Evolutionary conservation across 2,797 vertebrate genomes (phyloP).

Genomic region (Rhabdophis nuchalis): DNA sequence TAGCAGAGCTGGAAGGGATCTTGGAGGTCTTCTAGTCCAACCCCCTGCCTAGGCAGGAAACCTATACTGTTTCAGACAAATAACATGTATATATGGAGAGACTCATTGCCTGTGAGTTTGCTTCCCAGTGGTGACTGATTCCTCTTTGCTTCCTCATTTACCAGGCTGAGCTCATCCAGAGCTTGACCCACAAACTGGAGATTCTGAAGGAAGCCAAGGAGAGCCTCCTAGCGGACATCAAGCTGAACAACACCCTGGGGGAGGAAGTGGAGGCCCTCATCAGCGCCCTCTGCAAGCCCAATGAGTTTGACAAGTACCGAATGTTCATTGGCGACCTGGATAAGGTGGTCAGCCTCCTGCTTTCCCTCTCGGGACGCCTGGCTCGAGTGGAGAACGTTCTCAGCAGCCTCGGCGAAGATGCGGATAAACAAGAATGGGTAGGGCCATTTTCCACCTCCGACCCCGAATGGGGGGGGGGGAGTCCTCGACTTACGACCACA

Average conservation of each 20-base stretch:
- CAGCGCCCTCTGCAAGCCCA: conserved; percentile 81
- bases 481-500: not conserved
- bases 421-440: conserved; percentile 81
- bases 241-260: conserved; percentile 76
- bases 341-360: conserved; percentile 92
- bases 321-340: conserved; percentile 94
- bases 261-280: conserved; percentile 78
- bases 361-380: conserved; percentile 89
- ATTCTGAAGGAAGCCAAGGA: conserved; percentile 81
- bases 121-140: not conserved
- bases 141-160: conserved; percentile 26
- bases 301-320: conserved; percentile 91
- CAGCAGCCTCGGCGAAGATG: conserved; percentile 70
- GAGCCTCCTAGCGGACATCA: conserved; percentile 77
- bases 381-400: conserved; percentile 85
- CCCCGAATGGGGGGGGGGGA: too few species aligned
- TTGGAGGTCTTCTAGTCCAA: too few species aligned
- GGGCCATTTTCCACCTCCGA: conserved; percentile 26
- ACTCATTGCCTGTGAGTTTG: not conserved
- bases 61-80: too few species aligned
- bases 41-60: too few species aligned
- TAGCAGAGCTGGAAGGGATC: too few species aligned
- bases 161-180: conserved; percentile 85
- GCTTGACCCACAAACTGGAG: conserved; percentile 76
- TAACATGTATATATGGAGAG: too few species aligned